These are phyloP conservation scores for Oriolus oriolus DNA, from an alignment of 2,113 vertebrate genomes.

Conservation along the genomic window DNA sequence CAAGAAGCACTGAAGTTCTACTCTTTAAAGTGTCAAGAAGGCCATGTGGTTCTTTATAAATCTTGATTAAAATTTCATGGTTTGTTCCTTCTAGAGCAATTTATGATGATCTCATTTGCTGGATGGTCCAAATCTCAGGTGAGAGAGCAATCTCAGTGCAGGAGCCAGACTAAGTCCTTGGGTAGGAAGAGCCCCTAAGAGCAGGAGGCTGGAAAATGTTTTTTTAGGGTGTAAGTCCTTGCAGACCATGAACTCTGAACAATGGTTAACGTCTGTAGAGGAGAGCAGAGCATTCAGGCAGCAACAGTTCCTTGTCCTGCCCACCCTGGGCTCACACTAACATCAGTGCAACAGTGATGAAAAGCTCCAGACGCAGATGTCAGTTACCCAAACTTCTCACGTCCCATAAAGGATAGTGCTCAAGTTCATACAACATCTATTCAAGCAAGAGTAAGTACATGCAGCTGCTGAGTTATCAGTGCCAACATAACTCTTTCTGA, in stretches of 20 bases:
- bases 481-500: background rate
- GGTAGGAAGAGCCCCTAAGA: background rate
- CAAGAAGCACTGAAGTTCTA: background rate
- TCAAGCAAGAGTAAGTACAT: background rate
- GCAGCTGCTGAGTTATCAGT: background rate
- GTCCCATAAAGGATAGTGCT: background rate
- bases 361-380: background rate
- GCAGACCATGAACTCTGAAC: background rate
- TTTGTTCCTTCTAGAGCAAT: background rate
- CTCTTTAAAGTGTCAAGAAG: background rate
- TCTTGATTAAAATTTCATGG: background rate
- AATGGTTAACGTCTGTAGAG: background rate
- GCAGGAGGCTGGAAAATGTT: background rate
- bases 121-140: background rate
- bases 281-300: background rate
- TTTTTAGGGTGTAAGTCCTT: background rate
- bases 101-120: background rate
- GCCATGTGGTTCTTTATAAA: background rate
- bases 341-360: background rate
- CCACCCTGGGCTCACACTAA: background rate
- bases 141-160: background rate
- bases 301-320: background rate
- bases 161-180: background rate
- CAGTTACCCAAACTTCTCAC: background rate
- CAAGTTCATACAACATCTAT: background rate